Conservation (phyloP, 2,113 vertebrate genomes). For the Salvator merianae region DNA sequence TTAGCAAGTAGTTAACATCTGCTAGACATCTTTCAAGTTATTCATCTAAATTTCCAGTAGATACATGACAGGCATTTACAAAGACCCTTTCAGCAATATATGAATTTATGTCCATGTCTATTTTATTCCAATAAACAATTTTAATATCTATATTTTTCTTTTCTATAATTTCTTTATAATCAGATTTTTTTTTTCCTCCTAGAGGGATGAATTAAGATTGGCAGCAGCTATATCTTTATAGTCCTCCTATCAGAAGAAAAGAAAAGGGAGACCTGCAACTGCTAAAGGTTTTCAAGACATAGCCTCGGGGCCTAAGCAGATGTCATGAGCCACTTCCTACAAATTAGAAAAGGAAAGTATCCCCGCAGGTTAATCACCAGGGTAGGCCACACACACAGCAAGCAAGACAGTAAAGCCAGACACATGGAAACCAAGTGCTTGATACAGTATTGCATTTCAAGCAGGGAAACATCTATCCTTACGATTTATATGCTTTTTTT, state of each 20-base stretch:
- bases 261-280: conserved; percentile 24
- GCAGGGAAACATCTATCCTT: conserved; percentile 58
- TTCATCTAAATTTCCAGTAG: background rate
- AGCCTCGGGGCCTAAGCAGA: conserved; percentile 67
- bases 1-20: background rate
- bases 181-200: conserved; percentile 9
- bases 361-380: conserved; percentile 72
- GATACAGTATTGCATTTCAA: conserved; percentile 58
- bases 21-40: background rate
- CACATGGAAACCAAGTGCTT: conserved; percentile 60
- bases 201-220: conserved; percentile 14
- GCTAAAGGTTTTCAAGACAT: conserved; percentile 57
- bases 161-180: conserved; percentile 23
- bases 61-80: background rate
- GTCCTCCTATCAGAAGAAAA: conserved; percentile 38
- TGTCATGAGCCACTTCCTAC: conserved; percentile 75
- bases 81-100: background rate
- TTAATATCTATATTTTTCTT: background rate
- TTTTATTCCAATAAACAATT: conserved; percentile 12
- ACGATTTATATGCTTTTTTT: conserved; percentile 50
- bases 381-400: conserved; percentile 72
- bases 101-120: background rate
- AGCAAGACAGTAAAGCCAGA: conserved; percentile 48
- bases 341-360: conserved; percentile 77
- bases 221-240: conserved; percentile 50